Base-by-base conservation (phyloP, 2,888 invertebrate genomes). In the Andrena trimmerana region DNA sequence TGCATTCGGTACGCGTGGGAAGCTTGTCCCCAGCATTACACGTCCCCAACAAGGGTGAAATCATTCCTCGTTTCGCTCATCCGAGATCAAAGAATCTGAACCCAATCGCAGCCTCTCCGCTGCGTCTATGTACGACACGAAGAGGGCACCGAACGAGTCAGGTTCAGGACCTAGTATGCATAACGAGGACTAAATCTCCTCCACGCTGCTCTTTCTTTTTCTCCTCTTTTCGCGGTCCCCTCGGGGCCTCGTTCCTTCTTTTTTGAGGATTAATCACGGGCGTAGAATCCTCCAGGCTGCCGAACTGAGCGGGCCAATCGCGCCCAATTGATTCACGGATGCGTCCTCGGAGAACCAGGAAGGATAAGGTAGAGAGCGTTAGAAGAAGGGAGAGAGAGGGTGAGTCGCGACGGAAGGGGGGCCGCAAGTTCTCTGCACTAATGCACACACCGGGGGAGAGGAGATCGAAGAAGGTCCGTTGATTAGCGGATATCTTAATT, bases 401-500 rank as follows among this genome's bases (percentile, higher is more conserved):
- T 59, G 20, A 52, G 24, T 62, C 59, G 31, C 16, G 42, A 71
- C 52, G 75, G 76, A 81, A 76, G 66, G 54, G 50, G 54, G 42
- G 42, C 67, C 16, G 67, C 59, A 74, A 70, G 67, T 65, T 33
- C 36, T 33, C 29, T 33, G n/a, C 29, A 71, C 52, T 69, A 78
- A 75, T 68, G 70, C 52, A 59, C 52, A 59, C 54, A 29, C 16
- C 8, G 20, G 42, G 20, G 52, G 78, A 77, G 78, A 78, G 60
- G 75, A 73, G 80, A 86, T 81, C 76, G 84, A 79, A 71, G 83
- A 63, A 73, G 71, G 65, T 83, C 85, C 84, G 90, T 92, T 93
- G 93, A 93, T 93, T 93, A 92, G 91, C 88, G 87, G 90, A 92
- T 93, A 92, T 92, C 93, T 92, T 92, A 93, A 93, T 93, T 92